A percentile compares a stretch with the other conserved stretches of the same genome.
phyloP scores from a whole-genome alignment of 2,113 vertebrate species.

The Thymallus thymallus region DNA sequence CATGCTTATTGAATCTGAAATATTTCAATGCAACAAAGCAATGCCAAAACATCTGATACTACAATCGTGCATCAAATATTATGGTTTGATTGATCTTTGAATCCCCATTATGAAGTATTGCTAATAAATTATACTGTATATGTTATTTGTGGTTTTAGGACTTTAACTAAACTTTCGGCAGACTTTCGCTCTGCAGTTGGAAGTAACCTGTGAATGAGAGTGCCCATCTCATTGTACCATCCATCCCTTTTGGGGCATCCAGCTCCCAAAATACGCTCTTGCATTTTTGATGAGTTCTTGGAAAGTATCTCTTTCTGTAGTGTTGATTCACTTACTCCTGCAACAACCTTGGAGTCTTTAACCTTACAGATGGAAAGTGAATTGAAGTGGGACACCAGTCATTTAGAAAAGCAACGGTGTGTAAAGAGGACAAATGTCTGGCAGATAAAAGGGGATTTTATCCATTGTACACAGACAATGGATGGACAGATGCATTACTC shows the following conservation, averaged over 20 bases:
- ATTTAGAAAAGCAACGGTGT: background rate
- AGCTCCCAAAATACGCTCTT: slow-evolving; percentile 69
- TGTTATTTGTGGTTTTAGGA: background rate
- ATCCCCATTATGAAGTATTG: background rate
- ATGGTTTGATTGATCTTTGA: too few relatives aligned
- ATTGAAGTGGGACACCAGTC: slow-evolving; percentile 34
- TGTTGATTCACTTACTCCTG: slow-evolving; percentile 55
- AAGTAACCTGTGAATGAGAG: slow-evolving; percentile 38
- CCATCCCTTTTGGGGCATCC: slow-evolving; percentile 56
- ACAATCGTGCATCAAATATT: background rate
- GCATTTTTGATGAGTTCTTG: slow-evolving; percentile 71
- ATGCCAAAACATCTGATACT: too few relatives aligned
- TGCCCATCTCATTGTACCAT: slow-evolving; percentile 58
- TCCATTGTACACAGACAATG: too few relatives aligned
- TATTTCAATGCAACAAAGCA: too few relatives aligned
- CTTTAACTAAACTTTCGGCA: background rate
- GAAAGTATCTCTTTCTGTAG: slow-evolving; percentile 60
- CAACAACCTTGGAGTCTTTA: slow-evolving; percentile 63
- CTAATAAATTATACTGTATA: background rate
- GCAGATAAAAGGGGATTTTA: too few relatives aligned
- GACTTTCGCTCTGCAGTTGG: background rate
- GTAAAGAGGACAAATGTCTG: background rate
- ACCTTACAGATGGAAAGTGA: slow-evolving; percentile 49
- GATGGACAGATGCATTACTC: too few relatives aligned
- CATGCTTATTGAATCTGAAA: background rate